A percentile compares a stretch with the other conserved stretches of the same genome.
phyloP scores from a whole-genome alignment of 2,888 invertebrate species.

The Seira sanloemensis region DNA sequence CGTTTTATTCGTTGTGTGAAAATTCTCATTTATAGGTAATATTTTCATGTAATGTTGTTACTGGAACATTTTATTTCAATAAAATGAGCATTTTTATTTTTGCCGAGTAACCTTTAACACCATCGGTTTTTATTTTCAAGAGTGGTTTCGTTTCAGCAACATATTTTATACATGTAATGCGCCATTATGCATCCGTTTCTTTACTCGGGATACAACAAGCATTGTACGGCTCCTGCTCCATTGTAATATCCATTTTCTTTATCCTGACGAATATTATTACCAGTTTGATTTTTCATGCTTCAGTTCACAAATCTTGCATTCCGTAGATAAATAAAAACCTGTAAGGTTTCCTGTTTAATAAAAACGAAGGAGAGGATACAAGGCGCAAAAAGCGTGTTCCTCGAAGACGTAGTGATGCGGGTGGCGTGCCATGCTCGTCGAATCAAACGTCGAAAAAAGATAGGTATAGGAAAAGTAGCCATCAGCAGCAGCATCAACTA shows the following conservation, averaged over 20 bases:
- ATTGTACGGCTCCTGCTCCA: background rate
- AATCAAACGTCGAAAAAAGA: background rate
- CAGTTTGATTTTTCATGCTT: slow-evolving; percentile 46
- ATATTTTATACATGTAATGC: slow-evolving; percentile 23
- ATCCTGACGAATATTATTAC: slow-evolving; percentile 5
- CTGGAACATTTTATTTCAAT: slow-evolving; percentile 45
- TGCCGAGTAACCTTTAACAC: slow-evolving; percentile 33
- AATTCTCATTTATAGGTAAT: slow-evolving; percentile 27
- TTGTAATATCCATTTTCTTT: background rate
- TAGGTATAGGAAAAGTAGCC: too few relatives aligned
- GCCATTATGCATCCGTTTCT: background rate
- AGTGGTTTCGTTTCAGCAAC: slow-evolving; percentile 37
- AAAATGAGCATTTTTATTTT: slow-evolving; percentile 16
- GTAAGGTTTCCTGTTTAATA: slow-evolving; percentile 54
- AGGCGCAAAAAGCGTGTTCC: slow-evolving; percentile 31
- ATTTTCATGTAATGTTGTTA: slow-evolving; percentile 23
- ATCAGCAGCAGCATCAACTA: too few relatives aligned
- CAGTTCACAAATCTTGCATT: slow-evolving; percentile 59
- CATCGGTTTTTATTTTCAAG: background rate
- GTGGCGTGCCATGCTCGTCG: background rate
- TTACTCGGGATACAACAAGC: too few relatives aligned
- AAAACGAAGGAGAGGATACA: background rate
- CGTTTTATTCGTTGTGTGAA: too few relatives aligned
- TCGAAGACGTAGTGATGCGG: background rate
- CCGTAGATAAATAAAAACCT: slow-evolving; percentile 51